Base-by-base conservation (phyloP, 53 echinoderm and acorn worm genomes). In the Paelopatides confundens region DNA sequence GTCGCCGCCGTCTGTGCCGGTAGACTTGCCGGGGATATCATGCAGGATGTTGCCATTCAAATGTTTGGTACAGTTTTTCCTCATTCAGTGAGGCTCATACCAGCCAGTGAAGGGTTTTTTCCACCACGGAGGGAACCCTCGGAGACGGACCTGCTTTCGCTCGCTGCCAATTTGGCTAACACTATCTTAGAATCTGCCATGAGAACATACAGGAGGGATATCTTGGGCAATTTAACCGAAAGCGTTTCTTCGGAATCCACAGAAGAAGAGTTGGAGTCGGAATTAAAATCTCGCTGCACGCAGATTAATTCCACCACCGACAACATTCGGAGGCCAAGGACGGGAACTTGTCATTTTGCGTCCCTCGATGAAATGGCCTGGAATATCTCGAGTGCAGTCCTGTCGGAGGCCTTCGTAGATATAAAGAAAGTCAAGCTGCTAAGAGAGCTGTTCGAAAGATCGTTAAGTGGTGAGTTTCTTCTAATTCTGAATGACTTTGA, bases 81-180 rank as follows among this genome's bases (percentile, higher is more conserved):
- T 30, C 82, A 76, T 31, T 81, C 82, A 34, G 71, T 89, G 49
- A 47, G 92, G 26, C 68, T 86, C 13, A 86, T 88, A 21, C 86
- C 92, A 30, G 65, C 82, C 32, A 47, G 67, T 5, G 90, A 85
- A 34, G 86, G 83, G 8, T 83, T 76, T 2, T 83, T 70, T 62
- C 87, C 83, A 10, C 87, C 33, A 23, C 34, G 69, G 13, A 83
- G 89, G 21, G 89, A 69, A 34, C 88, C 90, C n/a, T 92, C 94
- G 8, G 97, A 97, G 86, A 83, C 85, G 58, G 95, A 97, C 82
- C 84, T 97, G 13, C 69, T 97, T n/a, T 91, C 93, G 84, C 86
- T 97, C 71, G 97, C 97, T 27, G 87, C 97, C 65, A 97, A 97
- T 83, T 88, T 97, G 21, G 95, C 97, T 18, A 97, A 97, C 85